phyloP scores from a whole-genome alignment of 2,113 vertebrate genomes.

The Sylvietta virens region DNA sequence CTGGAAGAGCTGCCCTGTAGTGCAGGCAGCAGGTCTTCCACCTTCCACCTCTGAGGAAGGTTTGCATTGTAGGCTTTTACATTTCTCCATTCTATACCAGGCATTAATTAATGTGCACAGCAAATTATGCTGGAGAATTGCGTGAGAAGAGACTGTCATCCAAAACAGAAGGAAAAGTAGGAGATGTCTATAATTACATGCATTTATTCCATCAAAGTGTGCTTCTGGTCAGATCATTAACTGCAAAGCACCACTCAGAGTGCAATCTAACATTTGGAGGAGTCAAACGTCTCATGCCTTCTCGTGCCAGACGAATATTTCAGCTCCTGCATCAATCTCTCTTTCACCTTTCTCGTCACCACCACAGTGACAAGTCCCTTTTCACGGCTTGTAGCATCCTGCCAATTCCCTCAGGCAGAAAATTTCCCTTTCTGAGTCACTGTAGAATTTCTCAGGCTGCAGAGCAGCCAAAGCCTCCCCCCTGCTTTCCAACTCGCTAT shows the following conservation, averaged over 20 bases:
- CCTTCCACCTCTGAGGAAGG: not conserved
- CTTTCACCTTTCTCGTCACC: not conserved
- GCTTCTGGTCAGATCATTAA: not conserved
- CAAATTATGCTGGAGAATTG: not conserved
- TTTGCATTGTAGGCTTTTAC: not conserved
- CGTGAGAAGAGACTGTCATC: not conserved
- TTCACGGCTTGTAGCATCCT: not conserved
- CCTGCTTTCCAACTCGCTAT: accelerated
- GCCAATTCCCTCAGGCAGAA: constrained; percentile 4
- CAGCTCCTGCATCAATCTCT: not conserved
- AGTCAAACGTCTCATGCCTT: not conserved
- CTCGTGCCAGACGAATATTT: not conserved
- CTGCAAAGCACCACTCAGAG: not conserved
- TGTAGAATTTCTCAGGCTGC: not conserved
- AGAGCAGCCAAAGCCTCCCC: not conserved
- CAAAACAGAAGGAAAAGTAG: not conserved
- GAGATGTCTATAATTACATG: not conserved
- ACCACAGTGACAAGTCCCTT: not conserved
- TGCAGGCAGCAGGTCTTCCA: not conserved
- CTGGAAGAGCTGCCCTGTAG: not conserved
- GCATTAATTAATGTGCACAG: not conserved
- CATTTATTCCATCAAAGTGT: not conserved
- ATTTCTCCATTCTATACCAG: not conserved
- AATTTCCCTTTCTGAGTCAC: constrained; percentile 37
- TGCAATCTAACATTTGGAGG: not conserved